Conservation (phyloP, 2,797 vertebrate genomes). For the Dicrostonyx torquatus region DNA sequence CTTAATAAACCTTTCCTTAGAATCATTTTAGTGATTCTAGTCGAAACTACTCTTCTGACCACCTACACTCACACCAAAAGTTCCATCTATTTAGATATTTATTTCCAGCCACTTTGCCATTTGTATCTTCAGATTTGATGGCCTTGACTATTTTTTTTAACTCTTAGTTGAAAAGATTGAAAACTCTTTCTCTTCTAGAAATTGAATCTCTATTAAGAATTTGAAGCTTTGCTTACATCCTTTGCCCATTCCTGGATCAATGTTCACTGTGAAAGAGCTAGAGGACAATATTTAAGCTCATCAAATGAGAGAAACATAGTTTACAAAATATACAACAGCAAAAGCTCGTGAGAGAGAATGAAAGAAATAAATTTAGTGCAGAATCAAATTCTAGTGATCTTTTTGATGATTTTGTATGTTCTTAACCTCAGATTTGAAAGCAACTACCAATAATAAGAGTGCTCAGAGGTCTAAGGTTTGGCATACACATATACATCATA, state of each 20-base stretch:
- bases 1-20: neutral
- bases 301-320: neutral
- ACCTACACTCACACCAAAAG: neutral
- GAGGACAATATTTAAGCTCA: neutral
- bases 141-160: neutral
- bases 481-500: neutral
- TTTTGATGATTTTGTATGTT: neutral
- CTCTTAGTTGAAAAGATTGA: neutral
- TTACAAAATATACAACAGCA: neutral
- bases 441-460: neutral
- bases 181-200: neutral
- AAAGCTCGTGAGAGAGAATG: neutral
- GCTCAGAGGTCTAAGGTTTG: neutral
- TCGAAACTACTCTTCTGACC: neutral
- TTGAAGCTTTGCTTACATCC: neutral
- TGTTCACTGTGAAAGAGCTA: neutral
- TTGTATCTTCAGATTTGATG: neutral
- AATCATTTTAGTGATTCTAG: neutral
- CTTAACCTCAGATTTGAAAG: neutral
- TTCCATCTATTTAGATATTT: neutral
- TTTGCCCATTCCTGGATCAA: neutral
- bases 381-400: neutral
- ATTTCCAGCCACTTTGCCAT: neutral
- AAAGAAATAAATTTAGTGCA: neutral
- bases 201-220: neutral